Evolutionary conservation across 92 coral and sea anemone species (phyloP).

Genomic region (Phenganax marumi): DNA sequence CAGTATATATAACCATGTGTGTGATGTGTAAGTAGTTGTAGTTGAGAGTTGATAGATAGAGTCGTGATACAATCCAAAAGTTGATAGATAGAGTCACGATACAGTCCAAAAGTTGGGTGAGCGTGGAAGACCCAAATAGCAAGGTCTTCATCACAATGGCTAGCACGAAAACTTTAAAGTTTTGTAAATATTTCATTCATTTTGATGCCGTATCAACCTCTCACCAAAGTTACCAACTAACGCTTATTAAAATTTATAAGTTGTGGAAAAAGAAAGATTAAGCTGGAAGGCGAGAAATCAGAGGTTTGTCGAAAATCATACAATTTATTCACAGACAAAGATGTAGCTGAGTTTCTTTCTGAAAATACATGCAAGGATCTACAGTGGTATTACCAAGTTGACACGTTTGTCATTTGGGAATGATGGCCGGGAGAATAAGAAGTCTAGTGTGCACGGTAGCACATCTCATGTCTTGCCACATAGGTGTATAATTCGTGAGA

Average conservation of each 20-base stretch:
- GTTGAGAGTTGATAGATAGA: too few species aligned
- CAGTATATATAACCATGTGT: too few species aligned
- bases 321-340: conserved; percentile 26
- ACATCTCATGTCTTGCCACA: conserved; percentile 33
- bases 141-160: too few species aligned
- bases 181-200: conserved; percentile 12
- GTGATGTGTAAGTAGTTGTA: too few species aligned
- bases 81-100: too few species aligned
- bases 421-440: background rate
- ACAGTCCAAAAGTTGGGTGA: too few species aligned
- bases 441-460: background rate
- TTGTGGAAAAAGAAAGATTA: conserved; percentile 24
- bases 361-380: conserved; percentile 6
- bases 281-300: conserved; percentile 14
- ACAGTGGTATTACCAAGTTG: conserved; percentile 24
- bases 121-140: too few species aligned
- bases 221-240: conserved; percentile 26
- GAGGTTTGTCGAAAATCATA: conserved; percentile 31
- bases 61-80: too few species aligned
- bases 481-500: conserved; percentile 35
- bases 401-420: conserved; percentile 15
- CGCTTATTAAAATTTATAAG: conserved; percentile 20
- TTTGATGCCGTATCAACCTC: conserved; percentile 32
- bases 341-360: conserved; percentile 17
- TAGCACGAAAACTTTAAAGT: conserved; percentile 16